Evolutionary conservation across 2,797 vertebrate species (phyloP).

Genomic region (Sciurus vulgaris): DNA sequence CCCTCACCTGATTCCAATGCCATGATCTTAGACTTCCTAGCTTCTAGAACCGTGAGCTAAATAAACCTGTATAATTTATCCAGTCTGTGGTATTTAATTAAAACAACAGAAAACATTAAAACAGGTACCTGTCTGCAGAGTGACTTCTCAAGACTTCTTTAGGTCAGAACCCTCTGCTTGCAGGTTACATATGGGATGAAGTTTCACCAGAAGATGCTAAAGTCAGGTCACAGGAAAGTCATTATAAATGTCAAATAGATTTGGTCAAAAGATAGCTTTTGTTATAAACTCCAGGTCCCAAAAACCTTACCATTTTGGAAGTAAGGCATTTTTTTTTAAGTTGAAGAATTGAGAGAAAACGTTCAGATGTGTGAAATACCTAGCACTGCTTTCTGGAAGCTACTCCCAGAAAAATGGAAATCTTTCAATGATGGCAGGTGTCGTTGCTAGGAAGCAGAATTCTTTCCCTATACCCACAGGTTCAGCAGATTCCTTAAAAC

Average conservation of each 20-base stretch:
- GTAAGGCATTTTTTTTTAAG: background rate
- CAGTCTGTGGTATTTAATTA: background rate
- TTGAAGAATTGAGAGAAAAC: background rate
- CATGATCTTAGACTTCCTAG: too few relatives aligned
- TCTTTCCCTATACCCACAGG: background rate
- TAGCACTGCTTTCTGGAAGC: background rate
- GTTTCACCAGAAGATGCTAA: background rate
- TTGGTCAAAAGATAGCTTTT: background rate
- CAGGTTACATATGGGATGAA: too few relatives aligned
- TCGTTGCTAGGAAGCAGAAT: background rate
- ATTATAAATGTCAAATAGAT: background rate
- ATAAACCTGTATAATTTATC: background rate
- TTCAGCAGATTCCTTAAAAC: background rate
- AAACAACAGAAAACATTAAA: background rate
- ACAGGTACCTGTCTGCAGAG: rapidly evolving
- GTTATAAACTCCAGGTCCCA: background rate
- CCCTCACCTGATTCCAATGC: background rate
- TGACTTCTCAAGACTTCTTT: background rate
- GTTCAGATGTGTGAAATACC: background rate
- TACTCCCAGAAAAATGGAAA: background rate
- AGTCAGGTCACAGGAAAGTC: background rate
- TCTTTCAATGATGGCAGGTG: background rate
- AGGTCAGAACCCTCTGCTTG: background rate
- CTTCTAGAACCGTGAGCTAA: background rate
- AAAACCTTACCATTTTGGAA: background rate